These are phyloP conservation scores for Byasa hedistus DNA, from an alignment of 2,888 invertebrate genomes.

Conservation along the genomic window DNA sequence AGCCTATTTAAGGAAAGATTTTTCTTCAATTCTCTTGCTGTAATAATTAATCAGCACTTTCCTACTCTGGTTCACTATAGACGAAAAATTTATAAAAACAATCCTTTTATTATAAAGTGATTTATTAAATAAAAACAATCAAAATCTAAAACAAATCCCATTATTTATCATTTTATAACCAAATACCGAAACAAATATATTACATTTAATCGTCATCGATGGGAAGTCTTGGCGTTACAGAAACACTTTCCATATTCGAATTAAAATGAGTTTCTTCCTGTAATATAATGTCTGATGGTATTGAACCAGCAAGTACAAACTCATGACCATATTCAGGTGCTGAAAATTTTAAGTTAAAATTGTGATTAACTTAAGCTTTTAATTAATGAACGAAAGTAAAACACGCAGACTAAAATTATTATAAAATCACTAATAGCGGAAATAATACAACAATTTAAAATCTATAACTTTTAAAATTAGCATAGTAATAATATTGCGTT, in stretches of 20 bases:
- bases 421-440: too few relatives aligned
- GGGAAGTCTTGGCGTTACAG: constrained; percentile 41
- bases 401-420: too few relatives aligned
- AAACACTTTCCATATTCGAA: constrained; percentile 24
- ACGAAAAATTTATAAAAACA: too few relatives aligned
- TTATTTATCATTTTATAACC: not conserved
- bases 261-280: constrained; percentile 20
- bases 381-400: too few relatives aligned
- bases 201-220: constrained; percentile 34
- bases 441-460: too few relatives aligned
- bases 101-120: not conserved
- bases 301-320: constrained; percentile 29
- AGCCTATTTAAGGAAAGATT: too few relatives aligned
- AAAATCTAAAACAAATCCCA: not conserved
- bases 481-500: too few relatives aligned
- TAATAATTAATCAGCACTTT: too few relatives aligned
- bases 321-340: constrained; percentile 24
- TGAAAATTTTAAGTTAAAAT: constrained; percentile 10
- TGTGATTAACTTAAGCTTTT: too few relatives aligned
- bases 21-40: too few relatives aligned
- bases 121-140: not conserved
- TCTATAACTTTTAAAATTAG: too few relatives aligned
- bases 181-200: not conserved
- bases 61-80: too few relatives aligned
- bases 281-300: constrained; percentile 37